A percentile compares a stretch with the other conserved stretches of the same genome.
phyloP scores from a whole-genome alignment of 2,797 vertebrate species.

The Cyprinella venusta region DNA sequence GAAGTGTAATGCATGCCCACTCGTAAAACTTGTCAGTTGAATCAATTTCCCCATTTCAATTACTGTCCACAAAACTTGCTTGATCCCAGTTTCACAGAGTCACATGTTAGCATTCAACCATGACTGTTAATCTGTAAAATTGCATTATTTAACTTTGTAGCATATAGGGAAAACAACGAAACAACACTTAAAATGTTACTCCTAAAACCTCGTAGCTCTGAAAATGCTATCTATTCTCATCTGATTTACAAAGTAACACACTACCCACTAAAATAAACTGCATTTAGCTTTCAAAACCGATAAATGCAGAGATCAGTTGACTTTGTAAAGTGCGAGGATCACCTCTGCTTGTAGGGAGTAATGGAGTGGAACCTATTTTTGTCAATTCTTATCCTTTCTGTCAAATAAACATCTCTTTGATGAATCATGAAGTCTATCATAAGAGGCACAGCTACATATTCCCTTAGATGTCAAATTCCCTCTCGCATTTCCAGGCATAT shows the following conservation, averaged over 20 bases:
- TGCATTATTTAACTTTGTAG: not conserved
- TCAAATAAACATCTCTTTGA: constrained; percentile 29
- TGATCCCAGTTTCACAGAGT: not conserved
- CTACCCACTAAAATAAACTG: not conserved
- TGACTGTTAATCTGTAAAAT: constrained; percentile 24
- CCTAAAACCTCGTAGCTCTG: constrained; percentile 2
- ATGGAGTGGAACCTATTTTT: constrained; percentile 3
- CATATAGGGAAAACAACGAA: not conserved
- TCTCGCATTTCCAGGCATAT: constrained; percentile 7
- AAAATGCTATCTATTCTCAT: not conserved
- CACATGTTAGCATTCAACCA: constrained; percentile 4
- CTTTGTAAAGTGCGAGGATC: not conserved
- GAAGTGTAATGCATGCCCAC: constrained; percentile 68
- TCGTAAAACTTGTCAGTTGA: constrained; percentile 72
- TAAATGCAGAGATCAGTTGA: constrained; percentile 15
- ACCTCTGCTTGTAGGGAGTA: constrained; percentile 7
- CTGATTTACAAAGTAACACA: not conserved
- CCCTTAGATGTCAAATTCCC: constrained; percentile 14
- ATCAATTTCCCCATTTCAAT: constrained; percentile 76
- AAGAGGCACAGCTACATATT: constrained; percentile 8
- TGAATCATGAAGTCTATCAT: constrained; percentile 26
- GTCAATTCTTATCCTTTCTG: constrained; percentile 7
- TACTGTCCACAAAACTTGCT: constrained; percentile 57
- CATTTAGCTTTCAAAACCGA: not conserved
- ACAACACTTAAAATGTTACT: constrained; percentile 23